Base-by-base conservation (phyloP, 2,113 vertebrate genomes). In the Malurus cyaneus region DNA sequence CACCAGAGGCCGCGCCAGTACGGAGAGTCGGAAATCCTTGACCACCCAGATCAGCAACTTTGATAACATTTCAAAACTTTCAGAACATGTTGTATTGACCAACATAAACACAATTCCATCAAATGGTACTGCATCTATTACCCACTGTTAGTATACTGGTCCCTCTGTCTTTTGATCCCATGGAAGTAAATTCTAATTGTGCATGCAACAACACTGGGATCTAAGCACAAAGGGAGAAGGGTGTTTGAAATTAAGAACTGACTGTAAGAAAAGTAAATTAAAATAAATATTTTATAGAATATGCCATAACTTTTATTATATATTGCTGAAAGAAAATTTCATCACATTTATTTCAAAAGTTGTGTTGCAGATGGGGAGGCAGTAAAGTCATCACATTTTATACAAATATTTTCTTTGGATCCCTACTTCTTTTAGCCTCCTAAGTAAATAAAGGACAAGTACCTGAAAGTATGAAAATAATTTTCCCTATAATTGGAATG, bases 11-110 rank as follows among this genome's bases (percentile, higher is more conserved):
- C 98, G 96, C 88, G 95, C 97, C 7, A 98, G 98, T 96, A 99
- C 98, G 8, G 99, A 99, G 86, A 99, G 99, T 92, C 98, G 98
- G 36, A 99, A 99, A 96, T 99, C 99, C 42, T 94, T 99, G 92
- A 99, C 98, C 39, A 99, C 99, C 12, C 99, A 99, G 93, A 97
- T 98, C 92, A 98, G 98, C 97, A 98, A 99, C 90, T 98, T 98
- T 91, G 99, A 99, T 94, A 99, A 98, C 2, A 50, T 98, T 92
- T 98, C 98, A 34, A 98, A 98, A 96, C 98, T 98, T 76, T 99
- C 99, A 16, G 99, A 99, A 89, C 98, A 99, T 1, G 97, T 99
- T 26, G 97, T 99, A 71, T 97, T 99, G 96, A 97, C 94, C 70
- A 98, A 92, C 88, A 94, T 98, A 91, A 97, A 94, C 91, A 96